phyloP scores from a whole-genome alignment of 2,113 vertebrate species.

The Odocoileus hemionus region DNA sequence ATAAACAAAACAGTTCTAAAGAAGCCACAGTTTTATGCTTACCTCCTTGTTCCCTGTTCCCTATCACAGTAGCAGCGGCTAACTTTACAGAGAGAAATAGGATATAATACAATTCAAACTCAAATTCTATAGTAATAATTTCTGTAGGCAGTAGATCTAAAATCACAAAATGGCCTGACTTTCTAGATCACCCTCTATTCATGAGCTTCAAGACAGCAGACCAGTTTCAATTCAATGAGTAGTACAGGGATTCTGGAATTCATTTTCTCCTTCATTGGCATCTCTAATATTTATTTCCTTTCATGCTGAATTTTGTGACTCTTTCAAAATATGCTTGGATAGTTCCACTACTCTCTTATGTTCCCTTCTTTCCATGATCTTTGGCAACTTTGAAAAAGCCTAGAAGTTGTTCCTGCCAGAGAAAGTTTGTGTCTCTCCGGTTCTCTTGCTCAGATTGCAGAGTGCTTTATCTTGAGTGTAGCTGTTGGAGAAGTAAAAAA shows the following conservation, averaged over 20 bases:
- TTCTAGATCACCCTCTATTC: background rate
- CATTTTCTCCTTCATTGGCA: slow-evolving; percentile 44
- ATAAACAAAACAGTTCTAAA: slow-evolving; percentile 7
- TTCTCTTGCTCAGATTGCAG: background rate
- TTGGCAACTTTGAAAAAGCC: slow-evolving; percentile 14
- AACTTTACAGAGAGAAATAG: background rate
- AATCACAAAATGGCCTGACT: background rate
- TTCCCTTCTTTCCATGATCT: slow-evolving; percentile 21
- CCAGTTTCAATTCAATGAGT: background rate
- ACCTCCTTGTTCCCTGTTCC: background rate
- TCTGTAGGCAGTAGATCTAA: background rate
- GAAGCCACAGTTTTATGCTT: background rate
- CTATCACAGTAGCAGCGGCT: background rate
- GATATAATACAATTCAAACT: background rate
- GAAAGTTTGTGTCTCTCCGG: background rate
- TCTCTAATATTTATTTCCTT: slow-evolving; percentile 51
- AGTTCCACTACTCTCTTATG: background rate
- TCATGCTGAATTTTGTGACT: slow-evolving; percentile 24
- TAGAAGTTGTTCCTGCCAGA: slow-evolving; percentile 30
- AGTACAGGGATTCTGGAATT: slow-evolving; percentile 7
- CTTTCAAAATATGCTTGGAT: slow-evolving; percentile 42
- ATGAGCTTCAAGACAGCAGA: slow-evolving; percentile 11
- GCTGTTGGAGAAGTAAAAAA: background rate
- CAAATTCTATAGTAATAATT: background rate
- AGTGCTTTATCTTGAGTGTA: background rate